Percentiles rank a stretch among this genome's conserved stretches.
phyloP scores from a whole-genome alignment of 2,113 vertebrate species.

The Sinocyclocheilus maitianheensis region DNA sequence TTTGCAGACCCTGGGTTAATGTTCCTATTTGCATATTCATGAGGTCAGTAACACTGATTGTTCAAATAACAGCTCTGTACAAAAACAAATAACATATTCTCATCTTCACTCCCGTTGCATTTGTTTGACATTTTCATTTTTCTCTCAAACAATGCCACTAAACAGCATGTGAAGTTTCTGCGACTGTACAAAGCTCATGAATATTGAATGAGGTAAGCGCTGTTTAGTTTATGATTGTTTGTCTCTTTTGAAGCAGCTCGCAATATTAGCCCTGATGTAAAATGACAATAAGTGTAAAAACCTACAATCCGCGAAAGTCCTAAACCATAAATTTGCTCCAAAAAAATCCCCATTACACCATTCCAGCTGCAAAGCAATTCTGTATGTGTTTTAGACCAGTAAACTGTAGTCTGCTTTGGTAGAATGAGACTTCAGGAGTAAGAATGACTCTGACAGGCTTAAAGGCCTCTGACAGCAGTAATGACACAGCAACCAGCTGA shows the following conservation, averaged over 20 bases:
- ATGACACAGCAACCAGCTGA: constrained; percentile 2
- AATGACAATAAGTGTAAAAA: not conserved
- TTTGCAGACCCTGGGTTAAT: not conserved
- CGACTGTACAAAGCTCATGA: constrained; percentile 5
- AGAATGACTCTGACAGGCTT: constrained; percentile 4
- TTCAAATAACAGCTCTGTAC: not conserved
- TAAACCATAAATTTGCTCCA: not conserved
- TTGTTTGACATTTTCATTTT: not conserved
- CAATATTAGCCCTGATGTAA: constrained; percentile 2
- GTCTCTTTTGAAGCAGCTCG: constrained; percentile 3
- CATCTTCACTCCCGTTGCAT: not conserved
- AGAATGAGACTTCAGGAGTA: not conserved
- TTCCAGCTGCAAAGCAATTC: not conserved
- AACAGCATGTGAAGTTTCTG: constrained; percentile 16
- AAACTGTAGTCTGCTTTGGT: constrained; percentile 1
- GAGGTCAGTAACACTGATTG: constrained; percentile 17
- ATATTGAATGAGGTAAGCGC: not conserved
- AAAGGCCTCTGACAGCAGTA: constrained; percentile 16
- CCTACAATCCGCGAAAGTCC: not conserved
- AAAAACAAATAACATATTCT: not conserved
- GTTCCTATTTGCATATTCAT: constrained; percentile 4
- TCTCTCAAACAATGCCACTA: not conserved
- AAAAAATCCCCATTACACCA: not conserved
- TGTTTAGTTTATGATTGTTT: not conserved
- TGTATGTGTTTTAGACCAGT: not conserved